Base-by-base conservation (phyloP, 2,888 invertebrate genomes). In the Drosophila recens region DNA sequence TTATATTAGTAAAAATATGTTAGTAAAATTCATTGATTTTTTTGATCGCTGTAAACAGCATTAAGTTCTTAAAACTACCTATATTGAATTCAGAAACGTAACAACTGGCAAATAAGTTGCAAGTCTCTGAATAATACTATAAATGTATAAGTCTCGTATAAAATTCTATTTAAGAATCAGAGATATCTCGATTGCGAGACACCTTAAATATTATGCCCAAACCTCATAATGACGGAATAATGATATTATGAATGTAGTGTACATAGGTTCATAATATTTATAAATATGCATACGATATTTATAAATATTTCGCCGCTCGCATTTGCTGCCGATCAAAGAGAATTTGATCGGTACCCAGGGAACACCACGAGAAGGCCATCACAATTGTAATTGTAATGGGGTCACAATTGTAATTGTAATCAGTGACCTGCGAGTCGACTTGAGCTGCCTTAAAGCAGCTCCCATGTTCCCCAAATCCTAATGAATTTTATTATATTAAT, bases 301-400 rank as follows among this genome's bases (percentile, higher is more conserved):
- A 58, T 58, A 58, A 58, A 58, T 58, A 48, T 17, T 10, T 38
- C 54, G 62, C 62, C 62, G 62, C 62, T 54, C 46, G 54, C 33
- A 54, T 63, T 54, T 20, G 54, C 63, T 54, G 4, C 54, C 54
- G 63, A 63, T 54, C 45, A 36, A 13, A 20, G 11, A 8, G 10
- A 17, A 10, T 53, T 3, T 36, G 58, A 63, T 63, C 54, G 46
- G 63, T 46, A 54, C 63, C 46, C 63, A 63, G 63, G 54, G 54
- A 63, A 63, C 63, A 54, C 63, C 63, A 63, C 54, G 54, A 11
- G 63, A 46, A 63, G 63, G 63, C 63, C 63, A 54, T 38, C 46
- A 54, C 54, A 63, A 54, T 30, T 13, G 63, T 46, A 63, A 54
- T 30, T 13, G 63, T 46, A 54, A 63, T 63, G 63, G 63, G 62